These are phyloP conservation scores for Polypedilum pembai DNA, from an alignment of 1,140 invertebrate species.

Conservation along the genomic window DNA sequence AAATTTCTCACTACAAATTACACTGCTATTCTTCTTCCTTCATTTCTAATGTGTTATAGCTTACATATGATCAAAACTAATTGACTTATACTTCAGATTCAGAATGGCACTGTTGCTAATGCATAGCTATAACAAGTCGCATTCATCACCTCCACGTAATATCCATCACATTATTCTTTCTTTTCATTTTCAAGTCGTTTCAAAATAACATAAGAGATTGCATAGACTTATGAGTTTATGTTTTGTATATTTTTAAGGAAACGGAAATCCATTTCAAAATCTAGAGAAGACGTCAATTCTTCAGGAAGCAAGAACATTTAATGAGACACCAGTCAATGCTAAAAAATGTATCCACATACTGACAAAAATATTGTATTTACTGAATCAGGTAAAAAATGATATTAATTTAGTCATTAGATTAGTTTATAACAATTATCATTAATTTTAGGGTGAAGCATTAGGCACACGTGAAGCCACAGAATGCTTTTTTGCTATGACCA, in stretches of 20 bases:
- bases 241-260: slow-evolving; percentile 41
- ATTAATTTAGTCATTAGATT: neutral
- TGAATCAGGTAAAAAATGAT: slow-evolving; percentile 65
- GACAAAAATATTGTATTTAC: slow-evolving; percentile 91
- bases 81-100: neutral
- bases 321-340: slow-evolving; percentile 94
- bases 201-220: too few species aligned
- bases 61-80: neutral
- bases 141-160: neutral
- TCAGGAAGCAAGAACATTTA: slow-evolving; percentile 95
- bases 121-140: neutral
- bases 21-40: too few species aligned
- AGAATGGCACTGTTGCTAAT: neutral
- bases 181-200: neutral
- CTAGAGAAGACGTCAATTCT: slow-evolving; percentile 93
- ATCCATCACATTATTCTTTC: neutral
- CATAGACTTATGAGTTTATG: neutral
- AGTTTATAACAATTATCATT: neutral
- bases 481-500: slow-evolving; percentile 98
- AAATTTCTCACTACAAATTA: too few species aligned
- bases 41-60: too few species aligned
- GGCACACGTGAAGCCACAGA: slow-evolving; percentile 94
- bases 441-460: slow-evolving; percentile 71
- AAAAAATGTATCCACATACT: slow-evolving; percentile 93
- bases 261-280: slow-evolving; percentile 83